Conservation (phyloP, 2,888 invertebrate species). For the Eledona agricola region DNA sequence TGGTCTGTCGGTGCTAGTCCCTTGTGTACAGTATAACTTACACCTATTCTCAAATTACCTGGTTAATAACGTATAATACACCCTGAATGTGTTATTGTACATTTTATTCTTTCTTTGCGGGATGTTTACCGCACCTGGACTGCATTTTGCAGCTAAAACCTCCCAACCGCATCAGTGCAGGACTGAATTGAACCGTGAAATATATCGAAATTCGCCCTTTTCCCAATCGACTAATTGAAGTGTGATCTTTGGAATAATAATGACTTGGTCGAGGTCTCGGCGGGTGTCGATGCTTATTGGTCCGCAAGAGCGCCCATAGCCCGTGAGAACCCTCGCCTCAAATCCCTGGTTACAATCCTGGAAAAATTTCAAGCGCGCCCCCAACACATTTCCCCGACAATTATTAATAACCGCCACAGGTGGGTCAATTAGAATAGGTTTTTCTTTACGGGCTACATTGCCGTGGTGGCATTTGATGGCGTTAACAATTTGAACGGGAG, state of each 20-base stretch:
- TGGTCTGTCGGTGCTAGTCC: neutral
- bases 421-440: slow-evolving; percentile 30
- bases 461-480: slow-evolving; percentile 36
- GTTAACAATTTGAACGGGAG: slow-evolving; percentile 39
- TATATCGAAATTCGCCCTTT: slow-evolving; percentile 44
- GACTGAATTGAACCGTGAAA: slow-evolving; percentile 41
- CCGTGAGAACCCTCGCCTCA: slow-evolving; percentile 55
- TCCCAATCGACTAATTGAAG: slow-evolving; percentile 53
- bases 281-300: slow-evolving; percentile 56
- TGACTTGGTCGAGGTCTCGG: slow-evolving; percentile 53
- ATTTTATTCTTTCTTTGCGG: slow-evolving; percentile 45
- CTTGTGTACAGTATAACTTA: slow-evolving; percentile 54
- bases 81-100: slow-evolving; percentile 52
- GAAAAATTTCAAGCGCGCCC: slow-evolving; percentile 7
- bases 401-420: slow-evolving; percentile 14
- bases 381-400: slow-evolving; percentile 6
- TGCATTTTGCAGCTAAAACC: slow-evolving; percentile 36
- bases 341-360: slow-evolving; percentile 7
- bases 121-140: slow-evolving; percentile 50
- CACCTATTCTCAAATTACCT: slow-evolving; percentile 60
- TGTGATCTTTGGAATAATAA: slow-evolving; percentile 54
- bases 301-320: slow-evolving; percentile 57
- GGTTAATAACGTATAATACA: slow-evolving; percentile 57
- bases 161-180: slow-evolving; percentile 38
- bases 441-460: slow-evolving; percentile 28